Evolutionary conservation across 2,113 vertebrate genomes (phyloP), one percentile per base, ranked within the genome.

Genomic region (Phrynocephalus versicolor): DNA sequence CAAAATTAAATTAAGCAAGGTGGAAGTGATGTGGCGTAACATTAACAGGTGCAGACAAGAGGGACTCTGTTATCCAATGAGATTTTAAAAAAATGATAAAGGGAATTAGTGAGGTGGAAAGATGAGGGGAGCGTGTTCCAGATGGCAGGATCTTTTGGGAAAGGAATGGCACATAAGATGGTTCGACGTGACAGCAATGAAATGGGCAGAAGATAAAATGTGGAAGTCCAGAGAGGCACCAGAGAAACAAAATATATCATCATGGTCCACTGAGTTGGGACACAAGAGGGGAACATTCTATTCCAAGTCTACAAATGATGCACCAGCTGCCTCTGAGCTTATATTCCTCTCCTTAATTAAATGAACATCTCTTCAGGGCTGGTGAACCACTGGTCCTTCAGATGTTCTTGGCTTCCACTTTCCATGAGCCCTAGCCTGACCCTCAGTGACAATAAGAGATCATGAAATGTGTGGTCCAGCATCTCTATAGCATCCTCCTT

Each of bases 1-100:
- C 85, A 85, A 88, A 89, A 94, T 90, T 89, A 91, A 91, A 92
- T 70, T 85, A 39, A 70, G 86, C 78, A 78, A 41, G 90, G 91
- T 70, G 55, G 87, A 86, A 92, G 41, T 1, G 0, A 88, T 85
- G 79, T 87, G 91, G 89, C 90, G 74, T 10, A 84, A 39, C 57
- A 89, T 83, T 89, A 90, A 81, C 83, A 89, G 88, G 62, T 79
- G 90, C 74, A 85, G 88, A 87, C 41, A 89, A 84, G 76, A 84
- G 79, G 70, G 85, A 92, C 81, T 3, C 75, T 85, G 55, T 73
- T 88, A 89, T 91, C 84, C 85, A 86, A 75, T 9, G 79, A 91
- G 87, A 88, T 89, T 92, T 90, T 89, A 91, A 91, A 74, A 58
- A 3, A 81, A 93, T 87, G 88, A 89, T 76, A 78, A 83, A 82